Base-by-base conservation (phyloP, 53 echinoderm and acorn worm species). In the Apostichopus leukothele region DNA sequence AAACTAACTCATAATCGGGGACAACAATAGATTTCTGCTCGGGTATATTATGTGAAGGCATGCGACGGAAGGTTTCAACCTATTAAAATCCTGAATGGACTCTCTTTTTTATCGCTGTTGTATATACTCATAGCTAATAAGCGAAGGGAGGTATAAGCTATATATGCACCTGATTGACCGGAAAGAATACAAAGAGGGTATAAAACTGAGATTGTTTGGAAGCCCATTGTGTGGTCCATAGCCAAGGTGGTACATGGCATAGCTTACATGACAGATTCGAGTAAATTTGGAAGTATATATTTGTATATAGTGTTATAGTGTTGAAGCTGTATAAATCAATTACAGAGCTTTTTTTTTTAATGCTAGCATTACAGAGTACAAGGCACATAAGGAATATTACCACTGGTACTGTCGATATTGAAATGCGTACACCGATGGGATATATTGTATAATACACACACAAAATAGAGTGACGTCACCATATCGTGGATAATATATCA, bases 31-130 rank as follows among this genome's bases (percentile, higher is more conserved):
- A 52, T 79, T 51, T 79, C 53, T 51, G 10, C 52, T 51, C 19
- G 8, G 51, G 52, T n/a, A 13, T 53, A 51, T 10, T n/a, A 79
- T 79, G 79, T 53, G 79, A 53, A 79, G 79, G 79, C 53, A 79
- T 79, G 79, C 79, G 79, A 79, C 79, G 53, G 11, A 50, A 79
- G 52, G 79, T 51, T 52, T 79, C 79, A 79, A 19, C 54, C 79
- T 53, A 50, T 79, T 39, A 39, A 39, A 39, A 39, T 39, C 39
- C 39, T 39, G 39, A 39, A 39, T 39, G 39, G 39, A 39, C 39
- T 39, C 3, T 39, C 3, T 39, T 39, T 39, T 39, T 39, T 39
- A 39, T 39, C 39, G 39, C 39, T 39, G 39, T 39, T 39, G 39
- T 39, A 39, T 39, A 39, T 39, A 39, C 39, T 39, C 39, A 39